Percentiles rank a stretch among this genome's conserved stretches.
phyloP scores from a whole-genome alignment of 2,113 vertebrate genomes.

The Nothocercus nigrocapillus region DNA sequence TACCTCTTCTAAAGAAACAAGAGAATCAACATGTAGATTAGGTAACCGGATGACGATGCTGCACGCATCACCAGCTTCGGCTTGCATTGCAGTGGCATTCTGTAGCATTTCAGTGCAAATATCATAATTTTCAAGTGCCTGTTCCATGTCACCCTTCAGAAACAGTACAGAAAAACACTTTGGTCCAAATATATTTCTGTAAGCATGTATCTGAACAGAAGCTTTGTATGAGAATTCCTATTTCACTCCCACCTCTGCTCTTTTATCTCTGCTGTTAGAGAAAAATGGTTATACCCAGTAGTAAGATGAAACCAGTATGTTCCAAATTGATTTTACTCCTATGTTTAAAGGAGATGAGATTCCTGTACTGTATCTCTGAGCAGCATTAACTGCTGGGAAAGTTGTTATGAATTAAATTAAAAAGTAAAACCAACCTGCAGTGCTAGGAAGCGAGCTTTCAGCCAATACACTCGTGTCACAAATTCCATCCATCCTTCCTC shows the following conservation, averaged over 20 bases:
- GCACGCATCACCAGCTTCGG: slow-evolving; percentile 65
- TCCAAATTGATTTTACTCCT: neutral
- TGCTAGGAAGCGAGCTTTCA: slow-evolving; percentile 92
- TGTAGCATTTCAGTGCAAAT: slow-evolving; percentile 91
- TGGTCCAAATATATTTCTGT: neutral
- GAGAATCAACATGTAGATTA: slow-evolving; percentile 88
- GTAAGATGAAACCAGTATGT: neutral
- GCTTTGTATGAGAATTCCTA: neutral
- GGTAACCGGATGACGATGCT: slow-evolving; percentile 82
- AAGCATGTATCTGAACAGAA: neutral
- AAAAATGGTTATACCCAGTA: neutral
- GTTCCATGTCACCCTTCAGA: slow-evolving; percentile 94
- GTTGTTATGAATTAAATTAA: neutral
- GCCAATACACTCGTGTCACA: slow-evolving; percentile 92
- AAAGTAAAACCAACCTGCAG: slow-evolving; percentile 83
- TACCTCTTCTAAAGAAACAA: slow-evolving; percentile 94
- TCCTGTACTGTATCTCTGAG: neutral
- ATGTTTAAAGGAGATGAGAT: neutral
- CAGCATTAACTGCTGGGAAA: neutral
- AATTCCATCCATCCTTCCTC: slow-evolving; percentile 89
- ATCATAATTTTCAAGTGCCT: slow-evolving; percentile 94
- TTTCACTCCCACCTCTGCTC: neutral
- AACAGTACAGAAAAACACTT: neutral
- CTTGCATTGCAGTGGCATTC: slow-evolving; percentile 65
- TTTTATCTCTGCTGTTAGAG: neutral